Conservation (phyloP, 2,113 vertebrate genomes). For the Rhizomys pruinosus region DNA sequence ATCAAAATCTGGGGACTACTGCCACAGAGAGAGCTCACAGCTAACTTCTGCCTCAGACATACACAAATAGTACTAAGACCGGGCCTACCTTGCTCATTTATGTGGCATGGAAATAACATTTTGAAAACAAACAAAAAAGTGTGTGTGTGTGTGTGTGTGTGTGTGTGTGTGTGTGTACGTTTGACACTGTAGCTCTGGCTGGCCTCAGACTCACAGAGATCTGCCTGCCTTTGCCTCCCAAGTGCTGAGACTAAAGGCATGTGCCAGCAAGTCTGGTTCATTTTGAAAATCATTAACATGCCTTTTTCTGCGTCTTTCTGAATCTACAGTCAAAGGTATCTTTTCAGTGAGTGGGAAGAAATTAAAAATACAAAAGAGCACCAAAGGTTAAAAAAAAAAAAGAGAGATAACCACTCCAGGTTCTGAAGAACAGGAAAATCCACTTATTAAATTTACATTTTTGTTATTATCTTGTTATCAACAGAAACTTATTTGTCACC, state of each 20-base stretch:
- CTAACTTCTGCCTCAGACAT: not conserved
- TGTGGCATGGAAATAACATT: too few relatives aligned
- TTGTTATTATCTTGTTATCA: not conserved
- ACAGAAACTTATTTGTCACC: not conserved
- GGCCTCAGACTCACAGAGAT: too few relatives aligned
- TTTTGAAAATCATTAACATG: not conserved
- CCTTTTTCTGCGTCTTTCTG: not conserved
- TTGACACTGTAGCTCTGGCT: too few relatives aligned
- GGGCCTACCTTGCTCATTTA: not conserved
- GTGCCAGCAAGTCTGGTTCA: too few relatives aligned
- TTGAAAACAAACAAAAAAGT: too few relatives aligned
- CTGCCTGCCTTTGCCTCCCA: too few relatives aligned
- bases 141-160: too few relatives aligned
- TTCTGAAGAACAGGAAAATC: not conserved
- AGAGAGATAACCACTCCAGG: not conserved
- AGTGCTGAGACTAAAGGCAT: too few relatives aligned
- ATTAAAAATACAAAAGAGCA: not conserved
- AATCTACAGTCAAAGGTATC: not conserved
- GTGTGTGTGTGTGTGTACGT: too few relatives aligned
- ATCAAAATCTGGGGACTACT: slow-evolving; percentile 35
- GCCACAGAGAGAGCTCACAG: not conserved
- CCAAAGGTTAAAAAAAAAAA: not conserved
- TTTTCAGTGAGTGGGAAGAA: not conserved
- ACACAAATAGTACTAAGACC: not conserved
- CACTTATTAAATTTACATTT: not conserved